Conservation (phyloP, 2,113 vertebrate genomes). For the Hepsetus odoe region DNA sequence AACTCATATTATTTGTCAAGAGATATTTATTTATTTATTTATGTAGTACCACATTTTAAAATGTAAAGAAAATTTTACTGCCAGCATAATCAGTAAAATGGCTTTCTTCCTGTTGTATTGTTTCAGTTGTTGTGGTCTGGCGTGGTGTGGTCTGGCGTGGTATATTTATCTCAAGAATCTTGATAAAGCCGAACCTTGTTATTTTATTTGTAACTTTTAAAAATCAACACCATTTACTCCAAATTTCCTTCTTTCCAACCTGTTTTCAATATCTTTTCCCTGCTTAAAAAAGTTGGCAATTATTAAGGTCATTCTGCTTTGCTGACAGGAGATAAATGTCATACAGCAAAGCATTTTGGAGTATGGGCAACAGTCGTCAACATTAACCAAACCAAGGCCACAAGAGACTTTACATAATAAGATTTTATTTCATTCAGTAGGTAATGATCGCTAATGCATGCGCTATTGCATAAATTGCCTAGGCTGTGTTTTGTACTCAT, state of each 20-base stretch:
- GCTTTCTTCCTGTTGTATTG: too few relatives aligned
- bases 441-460: conserved; percentile 34
- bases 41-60: too few relatives aligned
- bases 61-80: too few relatives aligned
- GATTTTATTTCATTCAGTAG: conserved; percentile 32
- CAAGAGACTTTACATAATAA: conserved; percentile 38
- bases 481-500: neutral
- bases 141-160: too few relatives aligned
- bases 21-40: too few relatives aligned
- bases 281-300: conserved; percentile 54
- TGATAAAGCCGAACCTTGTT: too few relatives aligned
- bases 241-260: conserved; percentile 10
- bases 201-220: too few relatives aligned
- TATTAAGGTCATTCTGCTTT: conserved; percentile 58
- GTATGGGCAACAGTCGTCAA: neutral
- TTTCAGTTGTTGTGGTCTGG: too few relatives aligned
- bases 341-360: conserved; percentile 4
- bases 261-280: conserved; percentile 3
- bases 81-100: too few relatives aligned
- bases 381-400: conserved; percentile 47
- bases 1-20: too few relatives aligned
- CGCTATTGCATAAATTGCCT: conserved; percentile 19
- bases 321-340: conserved; percentile 46
- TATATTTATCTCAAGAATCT: too few relatives aligned
- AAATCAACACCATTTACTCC: neutral